phyloP scores from a whole-genome alignment of 2,797 vertebrate genomes.

The Xenops minutus region DNA sequence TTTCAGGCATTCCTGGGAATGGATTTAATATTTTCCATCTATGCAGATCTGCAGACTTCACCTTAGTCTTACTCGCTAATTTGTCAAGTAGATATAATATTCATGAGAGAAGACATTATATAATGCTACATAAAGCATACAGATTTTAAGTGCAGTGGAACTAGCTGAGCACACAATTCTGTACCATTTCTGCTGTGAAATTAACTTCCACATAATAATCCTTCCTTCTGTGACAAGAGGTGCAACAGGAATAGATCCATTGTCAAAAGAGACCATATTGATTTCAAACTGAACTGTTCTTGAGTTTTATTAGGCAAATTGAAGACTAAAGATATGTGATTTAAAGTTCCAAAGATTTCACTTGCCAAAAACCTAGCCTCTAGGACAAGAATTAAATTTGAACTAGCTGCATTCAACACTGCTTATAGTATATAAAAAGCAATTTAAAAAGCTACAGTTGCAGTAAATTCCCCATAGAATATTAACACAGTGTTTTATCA shows the following conservation, averaged over 20 bases:
- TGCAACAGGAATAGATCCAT: not conserved
- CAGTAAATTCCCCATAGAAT: not conserved
- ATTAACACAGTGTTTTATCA: constrained; percentile 17
- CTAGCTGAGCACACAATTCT: not conserved
- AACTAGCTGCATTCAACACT: not conserved
- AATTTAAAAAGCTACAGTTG: not conserved
- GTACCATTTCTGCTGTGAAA: not conserved
- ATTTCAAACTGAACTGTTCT: not conserved
- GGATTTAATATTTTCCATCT: not conserved
- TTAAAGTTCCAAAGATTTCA: not conserved
- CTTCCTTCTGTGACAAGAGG: not conserved
- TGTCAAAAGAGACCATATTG: not conserved
- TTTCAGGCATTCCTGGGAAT: not conserved
- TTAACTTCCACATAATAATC: not conserved
- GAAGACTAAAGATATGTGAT: not conserved
- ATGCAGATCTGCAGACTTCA: not conserved
- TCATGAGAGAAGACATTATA: not conserved
- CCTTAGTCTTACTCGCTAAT: not conserved
- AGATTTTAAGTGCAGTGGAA: not conserved
- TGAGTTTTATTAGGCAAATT: not conserved
- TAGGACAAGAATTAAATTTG: not conserved
- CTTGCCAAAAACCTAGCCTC: not conserved
- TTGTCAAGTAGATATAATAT: not conserved
- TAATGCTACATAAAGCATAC: not conserved
- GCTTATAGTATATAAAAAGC: not conserved